phyloP scores from a whole-genome alignment of 2,888 invertebrate species.

The Leistus spinibarbis region DNA sequence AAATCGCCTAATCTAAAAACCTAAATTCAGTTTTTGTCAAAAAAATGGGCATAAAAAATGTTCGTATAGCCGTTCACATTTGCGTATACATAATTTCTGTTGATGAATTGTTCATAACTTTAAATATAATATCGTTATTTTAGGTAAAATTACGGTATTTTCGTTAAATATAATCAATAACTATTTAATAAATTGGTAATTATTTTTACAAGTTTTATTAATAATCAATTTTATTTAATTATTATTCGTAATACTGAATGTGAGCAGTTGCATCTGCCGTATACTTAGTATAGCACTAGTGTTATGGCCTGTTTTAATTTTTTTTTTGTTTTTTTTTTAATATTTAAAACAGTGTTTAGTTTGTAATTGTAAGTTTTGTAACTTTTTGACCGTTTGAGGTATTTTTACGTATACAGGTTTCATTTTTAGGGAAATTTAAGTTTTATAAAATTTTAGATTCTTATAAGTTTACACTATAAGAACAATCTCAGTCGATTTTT shows the following conservation, averaged over 20 bases:
- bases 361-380: neutral
- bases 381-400: neutral
- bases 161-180: neutral
- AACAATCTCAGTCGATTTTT: neutral
- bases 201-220: neutral
- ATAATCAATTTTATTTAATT: slow-evolving; percentile 2
- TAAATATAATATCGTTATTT: neutral
- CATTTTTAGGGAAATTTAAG: neutral
- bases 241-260: neutral
- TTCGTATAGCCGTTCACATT: neutral
- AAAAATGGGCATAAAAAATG: neutral
- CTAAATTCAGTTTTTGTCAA: neutral
- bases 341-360: neutral
- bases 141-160: neutral
- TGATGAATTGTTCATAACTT: neutral
- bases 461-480: neutral
- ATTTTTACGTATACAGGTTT: slow-evolving; percentile 10
- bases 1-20: neutral
- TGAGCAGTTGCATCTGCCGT: neutral
- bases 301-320: neutral
- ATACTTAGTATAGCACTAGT: neutral
- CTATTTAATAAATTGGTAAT: neutral
- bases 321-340: neutral
- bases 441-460: neutral
- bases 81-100: neutral